Base-by-base conservation (phyloP, 2,113 vertebrate species). In the Oryzias celebensis region DNA sequence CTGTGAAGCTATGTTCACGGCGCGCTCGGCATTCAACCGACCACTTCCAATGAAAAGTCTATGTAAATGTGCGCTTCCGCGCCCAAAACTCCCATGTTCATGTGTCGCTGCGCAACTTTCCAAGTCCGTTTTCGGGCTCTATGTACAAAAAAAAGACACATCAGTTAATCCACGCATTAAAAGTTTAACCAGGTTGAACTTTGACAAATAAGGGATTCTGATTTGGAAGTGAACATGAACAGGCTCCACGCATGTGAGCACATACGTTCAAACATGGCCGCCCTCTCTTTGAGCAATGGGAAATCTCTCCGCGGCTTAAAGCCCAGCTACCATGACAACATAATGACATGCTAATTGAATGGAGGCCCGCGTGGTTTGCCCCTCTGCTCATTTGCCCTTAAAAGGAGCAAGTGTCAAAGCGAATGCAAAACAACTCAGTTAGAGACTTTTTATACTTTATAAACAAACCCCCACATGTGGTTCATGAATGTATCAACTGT, bases 261-360 rank as follows among this genome's bases (percentile, higher is more conserved):
- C 18, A 44, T 44, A 51, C 61, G 48, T 74, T 75, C 45, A 57
- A 54, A 82, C 67, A 65, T 58, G 55, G 42, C 56, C 71, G 52
- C 47, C 42, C 49, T 61, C 20, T 82, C 62, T 71, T 52, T 77
- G 67, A 85, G 86, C 81, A 89, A 88, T 85, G 91, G 77, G 90
- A 93, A 93, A 92, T 90, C 91, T 91, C 90, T 87, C 85, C 43
- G 14, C 50, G 0, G 73, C 68, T 83, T 71, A 70, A 91, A 90
- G 79, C 91, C 88, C 84, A 53, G 75, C 92, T 88, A 50, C 94
- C 90, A 95, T 95, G 92, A 93, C 88, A 93, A 95, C 93, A 51
- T 89, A 90, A 91, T 90, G 88, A 92, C 90, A 92, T 93, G 91
- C 90, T 93, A 92, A 93, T 93, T 90, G 93, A 92, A 94, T 93